Conservation (phyloP, 2,888 invertebrate species). For the Steinernema hermaphroditum region DNA sequence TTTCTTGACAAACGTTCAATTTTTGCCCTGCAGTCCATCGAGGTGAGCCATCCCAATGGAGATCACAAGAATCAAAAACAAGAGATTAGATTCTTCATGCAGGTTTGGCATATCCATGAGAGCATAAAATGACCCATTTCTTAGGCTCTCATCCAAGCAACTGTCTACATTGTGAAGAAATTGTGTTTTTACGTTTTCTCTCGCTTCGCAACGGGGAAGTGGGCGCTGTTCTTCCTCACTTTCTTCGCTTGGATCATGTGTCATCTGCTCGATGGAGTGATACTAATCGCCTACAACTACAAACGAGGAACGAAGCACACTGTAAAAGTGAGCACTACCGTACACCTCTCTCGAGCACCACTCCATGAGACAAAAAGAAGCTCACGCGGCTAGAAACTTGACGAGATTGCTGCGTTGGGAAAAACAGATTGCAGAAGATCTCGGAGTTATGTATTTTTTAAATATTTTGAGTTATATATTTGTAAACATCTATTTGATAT, state of each 20-base stretch:
- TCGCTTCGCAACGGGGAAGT: neutral
- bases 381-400: too few species aligned
- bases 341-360: too few species aligned
- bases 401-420: too few species aligned
- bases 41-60: neutral
- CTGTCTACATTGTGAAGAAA: constrained; percentile 23
- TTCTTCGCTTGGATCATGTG: constrained; percentile 25
- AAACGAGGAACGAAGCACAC: neutral
- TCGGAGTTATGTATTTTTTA: too few species aligned
- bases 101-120: neutral
- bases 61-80: neutral
- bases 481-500: too few species aligned
- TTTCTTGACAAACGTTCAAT: neutral
- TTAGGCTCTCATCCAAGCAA: constrained; percentile 12
- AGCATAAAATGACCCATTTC: neutral
- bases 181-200: constrained; percentile 26
- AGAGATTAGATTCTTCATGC: constrained; percentile 11
- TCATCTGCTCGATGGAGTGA: constrained; percentile 18
- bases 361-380: too few species aligned
- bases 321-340: too few species aligned
- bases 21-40: neutral
- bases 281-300: constrained; percentile 17
- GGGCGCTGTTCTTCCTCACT: constrained; percentile 13
- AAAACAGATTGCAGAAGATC: too few species aligned
- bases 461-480: too few species aligned